A percentile compares a stretch with the other conserved stretches of the same genome.
phyloP scores from a whole-genome alignment of 2,888 invertebrate genomes.

The Drosophila silvestris region DNA sequence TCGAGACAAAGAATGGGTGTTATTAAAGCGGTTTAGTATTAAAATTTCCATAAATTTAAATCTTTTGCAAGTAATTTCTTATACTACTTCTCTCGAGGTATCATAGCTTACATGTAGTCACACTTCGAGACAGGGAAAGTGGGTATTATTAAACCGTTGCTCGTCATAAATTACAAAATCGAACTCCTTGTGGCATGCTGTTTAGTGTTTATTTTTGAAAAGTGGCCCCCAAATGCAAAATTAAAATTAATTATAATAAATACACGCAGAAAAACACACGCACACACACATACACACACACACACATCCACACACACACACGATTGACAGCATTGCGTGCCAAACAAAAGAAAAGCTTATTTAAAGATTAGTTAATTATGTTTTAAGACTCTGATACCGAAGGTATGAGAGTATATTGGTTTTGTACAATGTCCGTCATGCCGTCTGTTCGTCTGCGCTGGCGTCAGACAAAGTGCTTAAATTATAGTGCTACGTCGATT shows the following conservation, averaged over 20 bases:
- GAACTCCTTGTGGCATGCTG: slow-evolving; percentile 19
- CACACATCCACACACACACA: not conserved
- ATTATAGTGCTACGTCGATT: too few relatives aligned
- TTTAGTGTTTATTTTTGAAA: slow-evolving; percentile 48
- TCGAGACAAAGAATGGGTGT: not conserved
- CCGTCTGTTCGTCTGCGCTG: too few relatives aligned
- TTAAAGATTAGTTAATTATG: slow-evolving; percentile 39
- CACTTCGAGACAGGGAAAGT: not conserved
- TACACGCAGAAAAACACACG: not conserved
- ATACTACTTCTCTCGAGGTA: not conserved
- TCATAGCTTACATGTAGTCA: not conserved
- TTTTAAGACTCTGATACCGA: not conserved
- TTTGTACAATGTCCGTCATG: too few relatives aligned
- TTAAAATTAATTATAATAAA: slow-evolving; percentile 43
- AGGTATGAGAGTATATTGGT: not conserved
- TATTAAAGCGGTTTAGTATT: not conserved
- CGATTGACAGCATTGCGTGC: slow-evolving; percentile 43
- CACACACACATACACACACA: not conserved
- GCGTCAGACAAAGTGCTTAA: too few relatives aligned
- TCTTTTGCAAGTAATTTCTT: not conserved
- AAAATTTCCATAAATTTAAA: not conserved
- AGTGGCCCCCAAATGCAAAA: slow-evolving; percentile 56
- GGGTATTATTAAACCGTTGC: slow-evolving; percentile 1
- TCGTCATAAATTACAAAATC: not conserved
- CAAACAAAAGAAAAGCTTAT: slow-evolving; percentile 38